Percentiles rank a stretch among this genome's conserved stretches.
phyloP scores from a whole-genome alignment of 1,140 invertebrate genomes.

The Metopolophium dirhodum region DNA sequence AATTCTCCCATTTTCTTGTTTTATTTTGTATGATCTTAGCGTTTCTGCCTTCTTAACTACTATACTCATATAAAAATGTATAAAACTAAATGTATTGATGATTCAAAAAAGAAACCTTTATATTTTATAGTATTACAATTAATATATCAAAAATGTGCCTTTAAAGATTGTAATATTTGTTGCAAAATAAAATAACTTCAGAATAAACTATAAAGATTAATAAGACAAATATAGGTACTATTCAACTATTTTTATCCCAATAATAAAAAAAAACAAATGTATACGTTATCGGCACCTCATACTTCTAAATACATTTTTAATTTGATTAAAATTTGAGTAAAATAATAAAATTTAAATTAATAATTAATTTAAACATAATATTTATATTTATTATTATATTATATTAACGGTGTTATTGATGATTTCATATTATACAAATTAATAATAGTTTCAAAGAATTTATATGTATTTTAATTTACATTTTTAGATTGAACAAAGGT shows the following conservation, averaged over 20 bases:
- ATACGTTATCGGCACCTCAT: neutral
- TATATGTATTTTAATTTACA: neutral
- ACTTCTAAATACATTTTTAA: neutral
- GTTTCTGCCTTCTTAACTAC: too few species aligned
- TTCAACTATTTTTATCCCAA: neutral
- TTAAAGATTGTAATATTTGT: neutral
- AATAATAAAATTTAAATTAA: neutral
- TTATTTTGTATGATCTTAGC: too few species aligned
- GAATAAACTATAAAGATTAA: neutral
- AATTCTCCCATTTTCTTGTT: too few species aligned
- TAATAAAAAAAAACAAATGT: neutral
- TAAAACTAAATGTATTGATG: neutral
- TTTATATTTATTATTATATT: too few species aligned
- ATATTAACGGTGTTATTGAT: neutral
- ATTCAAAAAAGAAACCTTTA: neutral
- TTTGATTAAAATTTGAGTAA: neutral
- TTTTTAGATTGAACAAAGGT: conserved; percentile 65
- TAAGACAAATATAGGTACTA: neutral
- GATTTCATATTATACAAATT: neutral
- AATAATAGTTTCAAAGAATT: neutral
- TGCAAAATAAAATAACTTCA: neutral
- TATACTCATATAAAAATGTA: neutral
- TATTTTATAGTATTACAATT: neutral
- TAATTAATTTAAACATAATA: too few species aligned
- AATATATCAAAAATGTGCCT: neutral